phyloP scores from a whole-genome alignment of 2,888 invertebrate genomes.

The Drosophila monieri region DNA sequence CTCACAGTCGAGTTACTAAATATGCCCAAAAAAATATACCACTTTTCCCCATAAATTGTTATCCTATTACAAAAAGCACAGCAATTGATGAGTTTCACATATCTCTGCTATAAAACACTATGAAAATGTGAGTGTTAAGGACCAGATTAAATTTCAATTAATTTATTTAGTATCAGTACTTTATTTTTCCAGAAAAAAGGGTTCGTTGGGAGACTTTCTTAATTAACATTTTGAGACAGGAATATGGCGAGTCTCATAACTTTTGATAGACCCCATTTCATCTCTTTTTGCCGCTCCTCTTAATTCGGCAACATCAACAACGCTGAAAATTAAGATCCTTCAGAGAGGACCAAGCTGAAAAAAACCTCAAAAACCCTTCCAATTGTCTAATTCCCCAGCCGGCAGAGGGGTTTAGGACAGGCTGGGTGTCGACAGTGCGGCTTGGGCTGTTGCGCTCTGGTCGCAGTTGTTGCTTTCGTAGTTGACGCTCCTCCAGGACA shows the following conservation, averaged over 20 bases:
- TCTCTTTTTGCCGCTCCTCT: constrained; percentile 32
- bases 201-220: neutral
- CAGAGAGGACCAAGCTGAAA: constrained; percentile 21
- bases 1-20: neutral
- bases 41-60: neutral
- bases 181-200: neutral
- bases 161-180: neutral
- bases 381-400: constrained; percentile 39
- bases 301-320: constrained; percentile 57
- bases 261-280: neutral
- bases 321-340: constrained; percentile 72
- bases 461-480: constrained; percentile 57
- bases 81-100: neutral
- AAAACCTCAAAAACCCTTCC: constrained; percentile 22
- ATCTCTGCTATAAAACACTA: neutral
- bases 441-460: constrained; percentile 54
- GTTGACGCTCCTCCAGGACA: constrained; percentile 36
- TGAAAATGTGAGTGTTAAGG: neutral
- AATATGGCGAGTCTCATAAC: neutral
- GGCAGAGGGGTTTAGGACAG: constrained; percentile 23
- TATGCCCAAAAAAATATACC: neutral
- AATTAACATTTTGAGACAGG: neutral
- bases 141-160: neutral
- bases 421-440: constrained; percentile 64
- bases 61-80: neutral